Evolutionary conservation across 2,888 invertebrate species (phyloP).

Genomic region (Drosophila prolongata): DNA sequence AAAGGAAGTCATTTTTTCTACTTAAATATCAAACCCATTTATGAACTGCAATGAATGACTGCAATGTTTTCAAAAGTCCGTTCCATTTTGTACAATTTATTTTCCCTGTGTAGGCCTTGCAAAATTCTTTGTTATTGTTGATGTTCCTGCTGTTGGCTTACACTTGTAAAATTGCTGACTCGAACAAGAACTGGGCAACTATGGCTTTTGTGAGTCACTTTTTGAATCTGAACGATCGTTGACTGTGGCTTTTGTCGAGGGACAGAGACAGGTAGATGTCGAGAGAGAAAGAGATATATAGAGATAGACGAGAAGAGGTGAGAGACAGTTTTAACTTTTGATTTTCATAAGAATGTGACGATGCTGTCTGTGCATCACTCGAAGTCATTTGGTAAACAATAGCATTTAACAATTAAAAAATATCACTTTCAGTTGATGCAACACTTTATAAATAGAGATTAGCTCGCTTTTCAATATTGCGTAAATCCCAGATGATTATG

Average conservation of each 20-base stretch:
- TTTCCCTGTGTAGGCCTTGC: slow-evolving; percentile 44
- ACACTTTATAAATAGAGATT: slow-evolving; percentile 55
- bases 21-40: too few relatives aligned
- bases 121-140: slow-evolving; percentile 51
- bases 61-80: not conserved
- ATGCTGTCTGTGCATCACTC: slow-evolving; percentile 30
- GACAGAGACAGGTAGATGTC: slow-evolving; percentile 1
- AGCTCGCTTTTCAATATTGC: not conserved
- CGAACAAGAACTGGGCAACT: slow-evolving; percentile 37
- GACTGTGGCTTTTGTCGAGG: slow-evolving; percentile 25
- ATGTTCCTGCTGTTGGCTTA: slow-evolving; percentile 30
- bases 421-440: slow-evolving; percentile 51
- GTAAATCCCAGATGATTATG: slow-evolving; percentile 16
- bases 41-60: too few relatives aligned
- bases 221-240: slow-evolving; percentile 44
- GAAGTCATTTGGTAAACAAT: slow-evolving; percentile 21
- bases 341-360: slow-evolving; percentile 50
- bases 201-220: slow-evolving; percentile 54
- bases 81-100: not conserved
- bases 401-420: slow-evolving; percentile 26
- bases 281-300: not conserved
- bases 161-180: slow-evolving; percentile 61
- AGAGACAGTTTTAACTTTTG: slow-evolving; percentile 43
- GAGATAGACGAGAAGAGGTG: slow-evolving; percentile 10
- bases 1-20: too few relatives aligned